These are phyloP conservation scores for Dasypogon diadema DNA, from an alignment of 2,888 invertebrate genomes.

Conservation along the genomic window DNA sequence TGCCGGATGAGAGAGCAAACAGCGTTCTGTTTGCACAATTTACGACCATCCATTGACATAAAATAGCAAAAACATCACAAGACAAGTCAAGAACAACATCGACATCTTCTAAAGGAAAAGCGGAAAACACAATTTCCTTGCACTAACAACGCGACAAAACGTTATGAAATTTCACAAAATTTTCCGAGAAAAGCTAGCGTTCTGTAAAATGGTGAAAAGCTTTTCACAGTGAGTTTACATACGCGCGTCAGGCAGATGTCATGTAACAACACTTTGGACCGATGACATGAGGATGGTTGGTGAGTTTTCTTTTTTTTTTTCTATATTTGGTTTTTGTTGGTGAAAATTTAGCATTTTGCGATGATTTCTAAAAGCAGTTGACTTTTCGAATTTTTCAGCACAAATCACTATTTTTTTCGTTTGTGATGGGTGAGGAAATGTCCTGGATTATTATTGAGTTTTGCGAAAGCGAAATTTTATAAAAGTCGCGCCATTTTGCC, in stretches of 20 bases:
- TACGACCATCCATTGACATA: not conserved
- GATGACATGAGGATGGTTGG: constrained; percentile 22
- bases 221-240: constrained; percentile 13
- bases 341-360: not conserved
- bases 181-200: constrained; percentile 16
- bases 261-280: constrained; percentile 35
- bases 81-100: constrained; percentile 21
- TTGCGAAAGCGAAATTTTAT: constrained; percentile 56
- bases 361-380: constrained; percentile 32
- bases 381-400: not conserved
- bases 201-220: not conserved
- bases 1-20: not conserved
- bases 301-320: not conserved
- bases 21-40: not conserved
- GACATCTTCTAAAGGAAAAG: not conserved
- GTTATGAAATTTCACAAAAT: not conserved
- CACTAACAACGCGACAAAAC: not conserved
- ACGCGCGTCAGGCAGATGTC: constrained; percentile 12
- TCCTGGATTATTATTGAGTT: not conserved
- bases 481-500: constrained; percentile 69
- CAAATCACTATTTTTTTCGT: not conserved
- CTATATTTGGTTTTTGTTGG: constrained; percentile 11
- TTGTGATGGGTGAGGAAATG: not conserved
- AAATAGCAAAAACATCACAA: not conserved
- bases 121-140: not conserved